Percentiles rank a stretch among this genome's conserved stretches.
These are phyloP conservation scores for Chloroclysta siterata DNA, from an alignment of 2,888 invertebrate genomes.

Conservation along the genomic window DNA sequence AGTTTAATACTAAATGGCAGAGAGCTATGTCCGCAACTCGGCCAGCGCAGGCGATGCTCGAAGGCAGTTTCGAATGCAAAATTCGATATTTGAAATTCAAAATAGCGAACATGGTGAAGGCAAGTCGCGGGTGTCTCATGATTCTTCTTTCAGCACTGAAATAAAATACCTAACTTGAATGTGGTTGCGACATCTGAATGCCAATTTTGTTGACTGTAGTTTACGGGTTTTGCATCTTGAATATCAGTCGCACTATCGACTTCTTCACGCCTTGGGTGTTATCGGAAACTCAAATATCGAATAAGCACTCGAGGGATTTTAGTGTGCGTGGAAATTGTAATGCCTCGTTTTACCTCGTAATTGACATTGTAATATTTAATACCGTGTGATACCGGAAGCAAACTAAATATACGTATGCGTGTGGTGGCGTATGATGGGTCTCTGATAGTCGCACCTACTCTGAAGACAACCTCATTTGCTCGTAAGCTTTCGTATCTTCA, in stretches of 20 bases:
- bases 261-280: constrained; percentile 17
- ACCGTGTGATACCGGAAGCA: too few relatives aligned
- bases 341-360: not conserved
- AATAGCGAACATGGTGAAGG: constrained; percentile 65
- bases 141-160: constrained; percentile 65
- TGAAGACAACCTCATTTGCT: too few relatives aligned
- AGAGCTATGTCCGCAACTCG: constrained; percentile 58
- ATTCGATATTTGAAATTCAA: constrained; percentile 82
- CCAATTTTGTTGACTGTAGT: constrained; percentile 64
- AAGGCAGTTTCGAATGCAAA: constrained; percentile 79
- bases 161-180: constrained; percentile 72
- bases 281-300: constrained; percentile 21
- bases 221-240: constrained; percentile 41
- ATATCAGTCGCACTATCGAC: constrained; percentile 31
- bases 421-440: too few relatives aligned
- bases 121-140: constrained; percentile 66
- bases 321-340: not conserved
- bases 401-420: too few relatives aligned
- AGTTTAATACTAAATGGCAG: constrained; percentile 52
- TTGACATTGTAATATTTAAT: too few relatives aligned
- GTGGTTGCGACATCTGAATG: constrained; percentile 65
- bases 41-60: constrained; percentile 57
- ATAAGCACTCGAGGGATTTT: constrained; percentile 4
- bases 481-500: too few relatives aligned
- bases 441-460: too few relatives aligned